A percentile compares a stretch with the other conserved stretches of the same genome.
phyloP scores from a whole-genome alignment of 2,797 vertebrate genomes.

The Danionella dracula region DNA sequence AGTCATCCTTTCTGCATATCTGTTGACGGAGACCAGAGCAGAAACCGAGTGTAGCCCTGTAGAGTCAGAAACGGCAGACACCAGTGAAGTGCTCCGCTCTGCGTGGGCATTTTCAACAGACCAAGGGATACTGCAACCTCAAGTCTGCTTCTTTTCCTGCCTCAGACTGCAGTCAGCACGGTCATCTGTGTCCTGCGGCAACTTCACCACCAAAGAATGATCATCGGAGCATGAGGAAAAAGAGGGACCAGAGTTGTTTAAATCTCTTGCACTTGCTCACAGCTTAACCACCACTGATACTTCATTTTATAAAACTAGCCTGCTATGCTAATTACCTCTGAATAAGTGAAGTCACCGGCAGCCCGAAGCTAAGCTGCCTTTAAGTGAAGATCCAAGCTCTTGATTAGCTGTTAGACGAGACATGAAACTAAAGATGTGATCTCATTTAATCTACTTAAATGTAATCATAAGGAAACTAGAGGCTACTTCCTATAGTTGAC shows the following conservation, averaged over 20 bases:
- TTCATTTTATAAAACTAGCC: neutral
- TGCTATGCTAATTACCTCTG: conserved; percentile 16
- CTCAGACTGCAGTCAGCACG: conserved; percentile 70
- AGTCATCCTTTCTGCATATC: conserved; percentile 46
- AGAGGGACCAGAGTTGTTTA: conserved; percentile 70
- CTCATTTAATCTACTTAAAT: neutral
- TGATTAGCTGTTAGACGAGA: neutral
- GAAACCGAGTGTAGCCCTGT: conserved; percentile 45
- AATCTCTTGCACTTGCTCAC: conserved; percentile 58
- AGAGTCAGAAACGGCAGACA: conserved; percentile 72
- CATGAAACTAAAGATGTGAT: neutral
- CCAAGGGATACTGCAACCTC: conserved; percentile 70
- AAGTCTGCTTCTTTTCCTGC: conserved; percentile 73
- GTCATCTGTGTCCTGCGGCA: conserved; percentile 73
- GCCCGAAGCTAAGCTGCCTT: neutral
- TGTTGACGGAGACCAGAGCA: conserved; percentile 58
- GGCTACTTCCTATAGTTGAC: no score
- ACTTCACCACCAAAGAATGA: conserved; percentile 68
- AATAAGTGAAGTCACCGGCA: conserved; percentile 10
- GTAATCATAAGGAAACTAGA: no score
- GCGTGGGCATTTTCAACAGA: conserved; percentile 65
- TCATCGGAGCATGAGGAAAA: conserved; percentile 60
- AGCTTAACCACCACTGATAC: conserved; percentile 45
- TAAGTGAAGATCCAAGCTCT: neutral
- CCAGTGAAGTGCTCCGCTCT: conserved; percentile 68